These are phyloP conservation scores for Rhabdomys pumilio DNA, from an alignment of 2,797 vertebrate species.

Conservation along the genomic window DNA sequence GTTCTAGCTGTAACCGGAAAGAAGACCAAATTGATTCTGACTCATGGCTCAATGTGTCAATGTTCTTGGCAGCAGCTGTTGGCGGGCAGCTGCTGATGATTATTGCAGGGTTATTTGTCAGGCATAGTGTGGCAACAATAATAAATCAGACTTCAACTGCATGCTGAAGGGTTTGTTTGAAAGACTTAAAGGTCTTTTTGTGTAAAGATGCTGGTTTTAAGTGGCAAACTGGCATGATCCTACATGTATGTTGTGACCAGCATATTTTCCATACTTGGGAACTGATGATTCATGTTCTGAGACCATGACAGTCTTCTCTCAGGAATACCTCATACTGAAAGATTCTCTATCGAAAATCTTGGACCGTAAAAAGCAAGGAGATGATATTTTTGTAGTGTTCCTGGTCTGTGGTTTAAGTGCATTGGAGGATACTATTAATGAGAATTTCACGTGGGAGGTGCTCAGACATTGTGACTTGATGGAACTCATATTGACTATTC, in stretches of 20 bases:
- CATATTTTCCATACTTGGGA: not conserved
- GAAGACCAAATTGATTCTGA: constrained; percentile 79
- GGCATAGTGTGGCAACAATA: constrained; percentile 68
- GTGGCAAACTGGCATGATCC: constrained; percentile 34
- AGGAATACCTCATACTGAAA: not conserved
- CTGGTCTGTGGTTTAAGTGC: not conserved
- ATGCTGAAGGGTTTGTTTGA: constrained; percentile 63
- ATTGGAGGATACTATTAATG: constrained; percentile 47
- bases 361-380: not conserved
- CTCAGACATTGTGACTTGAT: constrained; percentile 58
- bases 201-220: constrained; percentile 74
- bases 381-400: not conserved
- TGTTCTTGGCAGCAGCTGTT: constrained; percentile 81
- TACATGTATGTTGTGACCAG: not conserved
- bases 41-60: constrained; percentile 44
- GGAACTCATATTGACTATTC: constrained; percentile 72
- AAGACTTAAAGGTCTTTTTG: constrained; percentile 65
- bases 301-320: constrained; percentile 6
- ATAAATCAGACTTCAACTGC: constrained; percentile 82
- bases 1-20: constrained; percentile 68
- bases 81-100: constrained; percentile 83
- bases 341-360: not conserved
- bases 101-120: constrained; percentile 84
- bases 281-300: not conserved
- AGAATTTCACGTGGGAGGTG: constrained; percentile 45